These are phyloP conservation scores for Agrotis ipsilon DNA, from an alignment of 2,888 invertebrate genomes.

Conservation along the genomic window DNA sequence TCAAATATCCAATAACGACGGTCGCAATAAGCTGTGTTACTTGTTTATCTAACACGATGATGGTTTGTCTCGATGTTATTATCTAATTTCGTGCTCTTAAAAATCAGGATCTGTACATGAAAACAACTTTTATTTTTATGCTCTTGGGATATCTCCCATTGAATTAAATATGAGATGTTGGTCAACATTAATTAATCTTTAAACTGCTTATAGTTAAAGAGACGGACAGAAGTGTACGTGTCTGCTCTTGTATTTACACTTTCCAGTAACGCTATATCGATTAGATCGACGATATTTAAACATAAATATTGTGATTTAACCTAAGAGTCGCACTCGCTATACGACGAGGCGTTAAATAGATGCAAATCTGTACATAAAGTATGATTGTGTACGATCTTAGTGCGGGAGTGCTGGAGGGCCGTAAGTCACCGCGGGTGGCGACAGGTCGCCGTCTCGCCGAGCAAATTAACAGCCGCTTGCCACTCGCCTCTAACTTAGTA, in stretches of 20 bases:
- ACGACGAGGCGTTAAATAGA: constrained; percentile 71
- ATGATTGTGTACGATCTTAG: constrained; percentile 67
- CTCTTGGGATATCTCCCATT: constrained; percentile 71
- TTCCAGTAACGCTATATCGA: background rate
- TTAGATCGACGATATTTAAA: constrained; percentile 17
- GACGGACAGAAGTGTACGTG: background rate
- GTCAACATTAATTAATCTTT: constrained; percentile 10
- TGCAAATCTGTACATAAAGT: constrained; percentile 76
- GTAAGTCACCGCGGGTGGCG: constrained; percentile 89
- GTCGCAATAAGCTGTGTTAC: constrained; percentile 79
- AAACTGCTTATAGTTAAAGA: constrained; percentile 1
- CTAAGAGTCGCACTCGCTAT: constrained; percentile 6
- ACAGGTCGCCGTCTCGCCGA: constrained; percentile 83
- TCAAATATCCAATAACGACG: constrained; percentile 84
- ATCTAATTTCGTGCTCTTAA: constrained; percentile 72
- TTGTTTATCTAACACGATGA: constrained; percentile 77
- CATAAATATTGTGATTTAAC: constrained; percentile 30
- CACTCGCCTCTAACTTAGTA: constrained; percentile 88
- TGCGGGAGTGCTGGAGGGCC: constrained; percentile 76
- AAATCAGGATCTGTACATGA: constrained; percentile 68
- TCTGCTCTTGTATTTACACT: background rate
- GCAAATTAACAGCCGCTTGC: constrained; percentile 90
- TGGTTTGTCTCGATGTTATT: constrained; percentile 75
- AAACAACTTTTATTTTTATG: constrained; percentile 70
- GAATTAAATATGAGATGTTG: constrained; percentile 49